Percentiles rank a stretch among this genome's conserved stretches.
Conservation (phyloP, 2,113 vertebrate species). For the Rana temporaria region DNA sequence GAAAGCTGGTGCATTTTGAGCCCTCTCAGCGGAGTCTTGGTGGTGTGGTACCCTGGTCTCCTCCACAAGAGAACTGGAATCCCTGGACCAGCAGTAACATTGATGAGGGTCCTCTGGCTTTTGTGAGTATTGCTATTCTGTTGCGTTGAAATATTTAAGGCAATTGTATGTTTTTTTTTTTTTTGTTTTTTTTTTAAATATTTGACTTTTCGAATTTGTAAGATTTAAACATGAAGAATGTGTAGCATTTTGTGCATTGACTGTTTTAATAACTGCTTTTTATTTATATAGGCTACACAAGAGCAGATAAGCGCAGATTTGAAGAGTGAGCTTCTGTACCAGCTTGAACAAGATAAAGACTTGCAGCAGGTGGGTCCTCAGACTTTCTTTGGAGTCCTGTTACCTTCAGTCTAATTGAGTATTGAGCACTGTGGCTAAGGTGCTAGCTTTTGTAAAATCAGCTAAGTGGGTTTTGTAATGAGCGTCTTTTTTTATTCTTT, state of each 20-base stretch:
- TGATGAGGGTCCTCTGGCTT: constrained; percentile 93
- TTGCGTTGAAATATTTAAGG: too few relatives aligned
- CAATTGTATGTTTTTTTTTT: too few relatives aligned
- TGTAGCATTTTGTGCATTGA: not conserved
- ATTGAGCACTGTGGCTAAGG: too few relatives aligned
- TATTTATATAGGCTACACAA: constrained; percentile 79
- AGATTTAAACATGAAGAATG: too few relatives aligned
- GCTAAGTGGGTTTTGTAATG: too few relatives aligned
- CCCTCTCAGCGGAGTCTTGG: constrained; percentile 79
- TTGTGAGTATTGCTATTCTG: constrained; percentile 71
- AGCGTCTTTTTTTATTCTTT: too few relatives aligned
- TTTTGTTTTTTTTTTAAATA: too few relatives aligned
- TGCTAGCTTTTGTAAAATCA: too few relatives aligned
- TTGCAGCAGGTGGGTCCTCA: constrained; percentile 77
- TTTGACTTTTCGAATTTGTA: too few relatives aligned
- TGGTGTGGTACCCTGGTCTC: constrained; percentile 95
- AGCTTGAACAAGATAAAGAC: constrained; percentile 81
- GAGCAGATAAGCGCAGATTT: constrained; percentile 93
- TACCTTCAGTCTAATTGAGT: too few relatives aligned
- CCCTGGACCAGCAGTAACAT: constrained; percentile 98
- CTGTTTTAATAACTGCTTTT: not conserved
- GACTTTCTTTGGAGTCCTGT: too few relatives aligned
- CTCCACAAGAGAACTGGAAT: constrained; percentile 97
- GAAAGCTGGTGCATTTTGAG: constrained; percentile 90
- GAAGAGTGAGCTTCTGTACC: constrained; percentile 79